Evolutionary conservation across 2,797 vertebrate genomes (phyloP), one percentile per base, ranked within the genome.

Genomic region (Hydrolagus colliei): DNA sequence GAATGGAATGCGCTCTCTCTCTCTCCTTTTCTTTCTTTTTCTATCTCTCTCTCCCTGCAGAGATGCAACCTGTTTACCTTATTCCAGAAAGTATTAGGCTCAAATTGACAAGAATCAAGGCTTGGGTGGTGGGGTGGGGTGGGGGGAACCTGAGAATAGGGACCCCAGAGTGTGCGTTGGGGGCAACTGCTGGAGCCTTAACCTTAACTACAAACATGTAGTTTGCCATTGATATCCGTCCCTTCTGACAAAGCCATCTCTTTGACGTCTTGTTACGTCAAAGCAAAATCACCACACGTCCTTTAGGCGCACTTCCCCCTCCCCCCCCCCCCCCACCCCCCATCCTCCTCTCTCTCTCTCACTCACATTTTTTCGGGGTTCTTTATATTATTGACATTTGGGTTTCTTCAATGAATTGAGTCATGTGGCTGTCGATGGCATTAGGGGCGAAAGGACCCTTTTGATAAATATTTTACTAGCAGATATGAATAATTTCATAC

Each of bases 201-300:
- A 27, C 27, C 27, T 27, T 27, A 27, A 27, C 27, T 27, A 27
- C 27, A 27, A 27, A 27, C 27, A 27, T 27, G 27, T 27, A 27
- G 27, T 27, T 27, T 27, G 27, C 27, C 27, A 27, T 27, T 27
- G 27, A 27, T 27, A 27, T 27, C 27, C 27, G 27, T 27, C 27
- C 27, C 27, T 27, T 27, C 27, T 27, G 27, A 27, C 27, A 61
- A 73, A 85, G 86, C 86, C 27, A 87, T 85, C 84, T 90, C 89
- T 91, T 92, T 92, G 27, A 27, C 27, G 27, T 93, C 89, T 93
- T 91, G 88, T 90, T 86, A 71, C 88, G 71, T n/a, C n/a, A 2
- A 13, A 72, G 13, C n/a, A 13, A 14, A 13, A 1, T 72, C 71
- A 13, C 71, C n/a, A 14, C 71, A 14, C n/a, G 13, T 14, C 71